phyloP scores from a whole-genome alignment of 2,797 vertebrate genomes.

The Acipenser transmontanus region DNA sequence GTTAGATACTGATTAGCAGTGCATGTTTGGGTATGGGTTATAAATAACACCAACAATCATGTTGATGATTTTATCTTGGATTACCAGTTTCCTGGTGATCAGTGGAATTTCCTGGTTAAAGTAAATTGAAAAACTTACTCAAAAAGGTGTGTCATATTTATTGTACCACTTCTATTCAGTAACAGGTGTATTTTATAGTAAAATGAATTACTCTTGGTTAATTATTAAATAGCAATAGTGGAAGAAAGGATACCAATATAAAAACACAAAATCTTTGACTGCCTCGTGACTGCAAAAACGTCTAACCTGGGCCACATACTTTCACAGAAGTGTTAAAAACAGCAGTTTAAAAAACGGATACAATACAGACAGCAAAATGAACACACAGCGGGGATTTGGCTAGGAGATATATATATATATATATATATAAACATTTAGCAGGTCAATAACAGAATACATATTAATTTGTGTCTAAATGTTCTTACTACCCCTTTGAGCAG shows the following conservation, averaged over 20 bases:
- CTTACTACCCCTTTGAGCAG: conserved; percentile 8
- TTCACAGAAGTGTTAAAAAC: too few species aligned
- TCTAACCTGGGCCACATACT: too few species aligned
- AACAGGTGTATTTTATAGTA: background rate
- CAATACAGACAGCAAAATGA: too few species aligned
- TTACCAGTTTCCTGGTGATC: background rate
- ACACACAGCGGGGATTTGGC: too few species aligned
- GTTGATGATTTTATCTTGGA: background rate
- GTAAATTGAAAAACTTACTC: too few species aligned
- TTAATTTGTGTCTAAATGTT: conserved; percentile 5
- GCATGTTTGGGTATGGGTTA: background rate
- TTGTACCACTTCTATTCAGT: background rate
- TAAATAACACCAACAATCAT: background rate
- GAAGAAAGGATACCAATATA: background rate
- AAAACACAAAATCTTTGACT: too few species aligned
- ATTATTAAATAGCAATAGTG: background rate
- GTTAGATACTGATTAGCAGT: conserved; percentile 20
- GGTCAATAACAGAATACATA: conserved; percentile 7
- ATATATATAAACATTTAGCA: background rate
- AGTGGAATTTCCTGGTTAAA: too few species aligned
- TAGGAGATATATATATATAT: too few species aligned
- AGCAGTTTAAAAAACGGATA: too few species aligned
- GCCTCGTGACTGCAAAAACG: too few species aligned
- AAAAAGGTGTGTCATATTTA: too few species aligned
- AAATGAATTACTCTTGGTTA: background rate